phyloP scores from a whole-genome alignment of 2,797 vertebrate species.

The Leuciscus waleckii region DNA sequence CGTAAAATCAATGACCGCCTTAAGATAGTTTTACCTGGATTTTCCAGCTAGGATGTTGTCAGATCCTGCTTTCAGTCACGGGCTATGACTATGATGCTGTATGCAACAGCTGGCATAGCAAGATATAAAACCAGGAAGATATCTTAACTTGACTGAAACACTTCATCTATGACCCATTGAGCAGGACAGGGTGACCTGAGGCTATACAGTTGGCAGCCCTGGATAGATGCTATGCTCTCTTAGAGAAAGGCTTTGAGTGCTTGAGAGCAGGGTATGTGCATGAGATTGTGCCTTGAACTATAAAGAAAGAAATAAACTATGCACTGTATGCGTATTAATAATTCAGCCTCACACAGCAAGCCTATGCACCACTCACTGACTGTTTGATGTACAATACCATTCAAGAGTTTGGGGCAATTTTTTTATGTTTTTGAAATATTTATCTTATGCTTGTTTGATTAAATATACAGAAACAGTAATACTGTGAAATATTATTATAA shows the following conservation, averaged over 20 bases:
- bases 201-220: neutral
- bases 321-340: conserved; percentile 13
- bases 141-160: conserved; percentile 10
- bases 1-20: neutral
- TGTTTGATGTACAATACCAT: neutral
- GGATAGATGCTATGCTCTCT: neutral
- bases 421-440: neutral
- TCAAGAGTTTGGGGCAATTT: neutral
- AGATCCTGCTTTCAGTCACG: neutral
- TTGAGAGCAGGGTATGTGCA: neutral
- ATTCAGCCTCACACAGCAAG: neutral
- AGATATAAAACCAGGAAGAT: neutral
- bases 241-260: neutral
- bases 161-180: neutral
- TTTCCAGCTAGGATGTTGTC: neutral
- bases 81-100: neutral
- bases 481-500: too few species aligned
- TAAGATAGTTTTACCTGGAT: neutral
- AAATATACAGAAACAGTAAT: neutral
- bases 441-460: too few species aligned
- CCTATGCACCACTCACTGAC: neutral
- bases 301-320: neutral
- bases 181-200: neutral
- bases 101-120: neutral
- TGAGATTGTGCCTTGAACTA: conserved; percentile 5